Conservation (phyloP, 1,140 invertebrate genomes). For the Cryptotermes secundus region DNA sequence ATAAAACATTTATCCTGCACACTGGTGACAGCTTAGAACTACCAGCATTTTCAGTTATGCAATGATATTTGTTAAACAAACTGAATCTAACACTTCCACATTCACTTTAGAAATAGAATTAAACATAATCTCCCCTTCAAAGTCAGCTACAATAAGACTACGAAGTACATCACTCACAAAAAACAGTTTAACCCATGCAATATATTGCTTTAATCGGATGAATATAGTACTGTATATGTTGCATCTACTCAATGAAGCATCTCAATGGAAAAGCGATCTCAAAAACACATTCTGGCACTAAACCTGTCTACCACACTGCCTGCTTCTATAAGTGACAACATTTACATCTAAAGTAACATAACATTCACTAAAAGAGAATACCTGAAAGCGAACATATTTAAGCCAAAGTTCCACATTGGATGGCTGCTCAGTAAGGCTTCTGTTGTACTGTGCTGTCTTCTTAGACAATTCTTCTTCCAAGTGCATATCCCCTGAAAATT, state of each 20-base stretch:
- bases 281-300: neutral
- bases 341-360: conserved; percentile 19
- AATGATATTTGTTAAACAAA: too few relatives aligned
- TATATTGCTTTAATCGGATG: too few relatives aligned
- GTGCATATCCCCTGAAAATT: conserved; percentile 34
- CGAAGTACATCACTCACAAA: too few relatives aligned
- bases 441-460: conserved; percentile 54
- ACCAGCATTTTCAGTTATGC: too few relatives aligned
- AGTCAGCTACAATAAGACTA: too few relatives aligned
- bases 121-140: too few relatives aligned
- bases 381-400: conserved; percentile 59
- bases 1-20: too few relatives aligned
- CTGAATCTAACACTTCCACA: too few relatives aligned
- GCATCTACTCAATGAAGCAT: neutral
- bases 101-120: too few relatives aligned
- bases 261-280: neutral
- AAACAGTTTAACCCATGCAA: too few relatives aligned
- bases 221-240: neutral
- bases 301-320: too few relatives aligned
- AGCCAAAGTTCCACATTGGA: conserved; percentile 55
- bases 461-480: conserved; percentile 51
- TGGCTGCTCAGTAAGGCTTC: conserved; percentile 51
- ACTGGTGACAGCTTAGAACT: too few relatives aligned
- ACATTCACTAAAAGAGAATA: conserved; percentile 42
- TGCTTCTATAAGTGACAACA: neutral